Evolutionary conservation across 1,140 invertebrate species (phyloP).

Genomic region (Leguminivora glycinivorella): DNA sequence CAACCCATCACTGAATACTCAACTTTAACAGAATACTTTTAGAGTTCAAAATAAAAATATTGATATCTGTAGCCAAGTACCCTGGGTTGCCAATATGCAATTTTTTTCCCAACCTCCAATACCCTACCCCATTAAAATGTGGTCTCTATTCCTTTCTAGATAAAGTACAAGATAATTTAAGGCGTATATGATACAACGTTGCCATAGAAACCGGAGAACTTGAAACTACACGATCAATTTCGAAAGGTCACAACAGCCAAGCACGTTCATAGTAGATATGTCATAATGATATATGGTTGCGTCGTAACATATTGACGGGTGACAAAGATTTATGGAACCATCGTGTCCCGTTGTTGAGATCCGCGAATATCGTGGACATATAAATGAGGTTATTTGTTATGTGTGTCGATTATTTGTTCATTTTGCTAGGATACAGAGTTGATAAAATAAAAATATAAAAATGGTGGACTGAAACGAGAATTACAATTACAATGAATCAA

Average conservation of each 20-base stretch:
- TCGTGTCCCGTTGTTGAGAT: conserved; percentile 1
- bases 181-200: background rate
- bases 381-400: background rate
- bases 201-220: background rate
- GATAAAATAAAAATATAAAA: background rate
- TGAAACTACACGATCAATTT: background rate
- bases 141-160: background rate
- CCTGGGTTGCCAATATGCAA: background rate
- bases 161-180: background rate
- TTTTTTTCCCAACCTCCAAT: background rate
- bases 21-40: background rate
- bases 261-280: background rate
- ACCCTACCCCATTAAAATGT: background rate
- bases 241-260: background rate
- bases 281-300: background rate
- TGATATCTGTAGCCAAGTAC: background rate
- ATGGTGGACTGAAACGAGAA: no score
- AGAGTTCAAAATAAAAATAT: conserved; percentile 4
- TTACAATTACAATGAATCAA: no score
- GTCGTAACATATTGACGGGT: background rate
- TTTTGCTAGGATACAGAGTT: background rate
- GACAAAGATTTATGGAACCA: conserved; percentile 6
- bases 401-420: background rate
- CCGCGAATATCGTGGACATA: background rate
- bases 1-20: background rate